Conservation (phyloP, 2,888 invertebrate species). For the Acleris holmiana region DNA sequence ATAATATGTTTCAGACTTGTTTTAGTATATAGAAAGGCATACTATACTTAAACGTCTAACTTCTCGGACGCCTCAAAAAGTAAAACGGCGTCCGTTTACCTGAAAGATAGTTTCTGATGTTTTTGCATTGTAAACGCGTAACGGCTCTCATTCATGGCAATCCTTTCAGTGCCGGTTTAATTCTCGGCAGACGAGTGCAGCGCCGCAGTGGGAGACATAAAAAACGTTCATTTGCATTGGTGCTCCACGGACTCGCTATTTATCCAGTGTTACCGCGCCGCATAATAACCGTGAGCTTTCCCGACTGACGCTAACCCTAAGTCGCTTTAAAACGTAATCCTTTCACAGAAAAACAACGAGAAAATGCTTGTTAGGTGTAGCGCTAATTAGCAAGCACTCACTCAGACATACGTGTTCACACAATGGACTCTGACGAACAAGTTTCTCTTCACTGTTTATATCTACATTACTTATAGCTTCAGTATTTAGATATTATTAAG, state of each 20-base stretch:
- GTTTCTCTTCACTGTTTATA: slow-evolving; percentile 2
- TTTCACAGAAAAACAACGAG: slow-evolving; percentile 56
- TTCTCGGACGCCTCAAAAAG: too few species aligned
- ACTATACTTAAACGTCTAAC: too few species aligned
- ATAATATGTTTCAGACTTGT: too few species aligned
- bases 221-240: slow-evolving; percentile 78
- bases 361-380: slow-evolving; percentile 51
- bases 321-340: slow-evolving; percentile 63
- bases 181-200: slow-evolving; percentile 70
- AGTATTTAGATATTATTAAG: too few species aligned
- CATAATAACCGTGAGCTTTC: slow-evolving; percentile 73
- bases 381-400: slow-evolving; percentile 60
- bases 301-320: slow-evolving; percentile 58
- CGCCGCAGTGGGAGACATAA: slow-evolving; percentile 61
- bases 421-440: slow-evolving; percentile 19
- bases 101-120: slow-evolving; percentile 72
- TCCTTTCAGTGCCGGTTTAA: slow-evolving; percentile 77
- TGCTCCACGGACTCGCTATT: slow-evolving; percentile 66
- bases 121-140: slow-evolving; percentile 72
- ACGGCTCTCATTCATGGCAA: slow-evolving; percentile 76
- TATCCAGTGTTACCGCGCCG: slow-evolving; percentile 72
- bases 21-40: too few species aligned
- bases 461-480: too few species aligned
- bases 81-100: slow-evolving; percentile 46
- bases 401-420: slow-evolving; percentile 22